A percentile compares a stretch with the other conserved stretches of the same genome.
These are phyloP conservation scores for Telmatherina bonti DNA, from an alignment of 2,797 vertebrate species.

Conservation along the genomic window DNA sequence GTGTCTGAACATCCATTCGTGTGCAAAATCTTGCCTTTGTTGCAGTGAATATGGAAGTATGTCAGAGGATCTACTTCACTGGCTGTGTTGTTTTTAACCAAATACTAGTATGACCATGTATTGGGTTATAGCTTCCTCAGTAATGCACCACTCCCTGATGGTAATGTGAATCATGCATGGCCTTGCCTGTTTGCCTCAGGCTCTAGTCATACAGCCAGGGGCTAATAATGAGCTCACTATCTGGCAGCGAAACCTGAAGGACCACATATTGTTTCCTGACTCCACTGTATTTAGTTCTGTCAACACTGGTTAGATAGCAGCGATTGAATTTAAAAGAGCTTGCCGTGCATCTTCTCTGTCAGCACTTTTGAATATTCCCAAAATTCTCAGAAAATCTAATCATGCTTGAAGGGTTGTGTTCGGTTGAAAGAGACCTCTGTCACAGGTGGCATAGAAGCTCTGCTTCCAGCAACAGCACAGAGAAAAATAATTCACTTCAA, in stretches of 20 bases:
- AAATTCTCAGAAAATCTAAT: conserved; percentile 15
- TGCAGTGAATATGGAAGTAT: conserved; percentile 13
- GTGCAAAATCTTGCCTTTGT: conserved; percentile 17
- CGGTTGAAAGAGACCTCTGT: neutral
- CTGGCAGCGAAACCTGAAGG: conserved; percentile 72
- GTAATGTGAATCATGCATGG: conserved; percentile 75
- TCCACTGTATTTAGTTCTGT: conserved; percentile 64
- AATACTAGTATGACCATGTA: conserved; percentile 35
- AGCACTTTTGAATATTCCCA: conserved; percentile 31
- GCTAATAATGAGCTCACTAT: conserved; percentile 72
- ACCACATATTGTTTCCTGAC: conserved; percentile 64
- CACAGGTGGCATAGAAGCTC: conserved; percentile 1
- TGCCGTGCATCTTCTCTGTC: conserved; percentile 38
- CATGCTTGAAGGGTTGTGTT: neutral
- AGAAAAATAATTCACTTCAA: neutral
- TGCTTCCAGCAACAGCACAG: neutral
- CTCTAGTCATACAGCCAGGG: conserved; percentile 48
- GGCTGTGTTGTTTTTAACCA: conserved; percentile 47
- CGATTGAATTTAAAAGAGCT: conserved; percentile 47
- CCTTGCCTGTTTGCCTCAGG: conserved; percentile 68
- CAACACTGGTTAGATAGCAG: conserved; percentile 59
- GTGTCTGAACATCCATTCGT: conserved; percentile 21
- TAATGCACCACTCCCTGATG: conserved; percentile 70
- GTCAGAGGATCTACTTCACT: conserved; percentile 20
- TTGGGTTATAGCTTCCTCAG: conserved; percentile 45